These are phyloP conservation scores for Ophiodon elongatus DNA, from an alignment of 2,113 vertebrate species.

Conservation along the genomic window DNA sequence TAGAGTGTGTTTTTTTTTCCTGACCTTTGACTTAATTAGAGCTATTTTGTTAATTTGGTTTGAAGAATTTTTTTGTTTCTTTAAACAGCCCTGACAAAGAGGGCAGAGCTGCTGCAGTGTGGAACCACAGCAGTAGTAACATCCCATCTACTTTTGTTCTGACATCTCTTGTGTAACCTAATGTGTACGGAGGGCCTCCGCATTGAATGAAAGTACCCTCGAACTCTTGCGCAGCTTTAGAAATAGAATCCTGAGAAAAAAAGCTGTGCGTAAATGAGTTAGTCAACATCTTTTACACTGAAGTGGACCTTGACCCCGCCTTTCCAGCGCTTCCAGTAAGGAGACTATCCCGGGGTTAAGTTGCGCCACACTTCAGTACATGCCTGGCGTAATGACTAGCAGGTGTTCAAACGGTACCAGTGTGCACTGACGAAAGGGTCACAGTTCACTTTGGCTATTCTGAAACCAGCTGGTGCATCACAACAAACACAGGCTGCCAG, in stretches of 20 bases:
- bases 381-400: conserved; percentile 76
- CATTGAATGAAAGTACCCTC: conserved; percentile 36
- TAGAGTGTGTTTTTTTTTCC: not conserved
- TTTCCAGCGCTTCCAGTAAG: conserved; percentile 53
- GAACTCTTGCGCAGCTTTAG: conserved; percentile 50
- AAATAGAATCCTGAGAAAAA: conserved; percentile 69
- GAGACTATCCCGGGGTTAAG: conserved; percentile 57
- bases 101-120: conserved; percentile 48
- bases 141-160: conserved; percentile 58
- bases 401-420: conserved; percentile 69
- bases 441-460: conserved; percentile 64
- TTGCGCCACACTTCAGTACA: conserved; percentile 73
- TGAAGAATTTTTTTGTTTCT: not conserved
- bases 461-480: conserved; percentile 65
- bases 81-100: conserved; percentile 36
- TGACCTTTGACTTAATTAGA: not conserved
- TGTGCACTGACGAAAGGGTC: conserved; percentile 55
- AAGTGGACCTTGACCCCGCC: conserved; percentile 75
- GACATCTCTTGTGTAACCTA: conserved; percentile 58
- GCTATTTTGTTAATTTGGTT: not conserved
- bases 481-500: conserved; percentile 59
- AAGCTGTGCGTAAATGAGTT: conserved; percentile 63
- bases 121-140: conserved; percentile 47
- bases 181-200: conserved; percentile 50
- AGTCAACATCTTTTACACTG: conserved; percentile 55